Evolutionary conservation across 1,140 invertebrate genomes (phyloP).

Genomic region (Aleiodes sp.): DNA sequence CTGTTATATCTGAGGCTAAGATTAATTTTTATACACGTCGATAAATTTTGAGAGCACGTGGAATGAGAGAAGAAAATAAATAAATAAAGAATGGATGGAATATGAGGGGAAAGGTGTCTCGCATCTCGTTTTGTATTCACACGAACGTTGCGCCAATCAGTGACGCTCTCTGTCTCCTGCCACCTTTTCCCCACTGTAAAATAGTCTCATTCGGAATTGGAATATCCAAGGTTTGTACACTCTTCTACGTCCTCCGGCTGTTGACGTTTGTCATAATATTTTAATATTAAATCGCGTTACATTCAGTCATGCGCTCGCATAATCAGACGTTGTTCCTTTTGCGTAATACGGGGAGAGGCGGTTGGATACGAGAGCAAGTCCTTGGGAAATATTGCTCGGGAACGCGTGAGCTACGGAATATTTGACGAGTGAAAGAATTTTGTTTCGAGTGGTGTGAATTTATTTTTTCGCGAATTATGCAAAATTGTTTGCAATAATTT

Average conservation of each 20-base stretch:
- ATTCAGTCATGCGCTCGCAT: slow-evolving; percentile 65
- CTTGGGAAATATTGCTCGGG: slow-evolving; percentile 1
- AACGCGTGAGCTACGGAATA: slow-evolving; percentile 17
- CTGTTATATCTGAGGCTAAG: neutral
- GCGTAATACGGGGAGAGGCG: slow-evolving; percentile 14
- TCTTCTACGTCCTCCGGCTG: slow-evolving; percentile 47
- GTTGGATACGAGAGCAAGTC: neutral
- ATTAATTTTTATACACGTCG: slow-evolving; percentile 21
- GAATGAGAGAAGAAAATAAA: slow-evolving; percentile 13
- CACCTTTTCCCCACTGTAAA: slow-evolving; percentile 41
- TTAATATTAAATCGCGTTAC: slow-evolving; percentile 68
- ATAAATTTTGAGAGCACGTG: slow-evolving; percentile 15
- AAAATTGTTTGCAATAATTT: neutral
- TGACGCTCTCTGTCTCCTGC: slow-evolving; percentile 45
- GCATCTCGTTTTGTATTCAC: slow-evolving; percentile 63
- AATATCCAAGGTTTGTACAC: slow-evolving; percentile 11
- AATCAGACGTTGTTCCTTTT: slow-evolving; percentile 60
- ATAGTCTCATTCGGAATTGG: slow-evolving; percentile 21
- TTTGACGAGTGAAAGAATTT: neutral
- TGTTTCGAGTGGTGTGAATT: neutral
- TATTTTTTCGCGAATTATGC: neutral
- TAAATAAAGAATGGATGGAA: slow-evolving; percentile 31
- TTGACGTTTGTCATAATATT: slow-evolving; percentile 69
- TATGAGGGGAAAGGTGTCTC: slow-evolving; percentile 39
- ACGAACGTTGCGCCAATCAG: slow-evolving; percentile 60